These are phyloP conservation scores for Zingel zingel DNA, from an alignment of 2,113 vertebrate genomes.

Conservation along the genomic window DNA sequence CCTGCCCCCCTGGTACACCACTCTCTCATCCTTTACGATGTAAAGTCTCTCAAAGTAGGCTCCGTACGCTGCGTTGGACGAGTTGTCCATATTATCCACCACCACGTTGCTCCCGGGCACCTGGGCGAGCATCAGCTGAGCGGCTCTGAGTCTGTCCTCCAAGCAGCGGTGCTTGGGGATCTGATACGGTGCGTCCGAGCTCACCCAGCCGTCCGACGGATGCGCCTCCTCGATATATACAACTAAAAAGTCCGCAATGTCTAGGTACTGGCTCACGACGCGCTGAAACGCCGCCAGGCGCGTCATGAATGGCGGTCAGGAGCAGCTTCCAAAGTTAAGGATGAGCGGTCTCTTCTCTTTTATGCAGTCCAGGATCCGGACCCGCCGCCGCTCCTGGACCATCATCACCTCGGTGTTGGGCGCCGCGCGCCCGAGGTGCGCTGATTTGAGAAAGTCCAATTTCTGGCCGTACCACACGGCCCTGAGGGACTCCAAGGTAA, in stretches of 20 bases:
- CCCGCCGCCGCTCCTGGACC: conserved; percentile 86
- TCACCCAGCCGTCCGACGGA: conserved; percentile 98
- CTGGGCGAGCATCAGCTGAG: conserved; percentile 89
- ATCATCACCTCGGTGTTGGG: conserved; percentile 96
- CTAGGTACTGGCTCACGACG: conserved; percentile 92
- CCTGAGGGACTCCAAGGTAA: conserved; percentile 94
- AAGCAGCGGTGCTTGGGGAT: conserved; percentile 96
- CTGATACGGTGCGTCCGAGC: conserved; percentile 95
- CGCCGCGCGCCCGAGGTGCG: conserved; percentile 90
- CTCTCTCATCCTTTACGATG: conserved; percentile 90
- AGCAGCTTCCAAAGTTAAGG: conserved; percentile 99
- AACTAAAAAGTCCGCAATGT: conserved; percentile 96
- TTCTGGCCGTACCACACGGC: conserved; percentile 99
- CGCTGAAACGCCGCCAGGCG: conserved; percentile 95
- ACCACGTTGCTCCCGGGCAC: conserved; percentile 91
- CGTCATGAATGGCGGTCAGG: conserved; percentile 99
- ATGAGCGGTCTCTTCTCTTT: conserved; percentile 92
- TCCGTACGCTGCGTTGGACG: conserved; percentile 97
- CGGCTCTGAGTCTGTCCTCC: conserved; percentile 94
- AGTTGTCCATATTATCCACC: conserved; percentile 97
- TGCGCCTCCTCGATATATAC: conserved; percentile 99
- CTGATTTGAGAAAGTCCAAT: conserved; percentile 96
- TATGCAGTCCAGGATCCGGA: conserved; percentile 92
- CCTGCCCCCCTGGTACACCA: conserved; percentile 96
- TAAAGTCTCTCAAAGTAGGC: conserved; percentile 99